These are phyloP conservation scores for Aspiorhynchus laticeps DNA, from an alignment of 2,113 vertebrate genomes.

Conservation along the genomic window DNA sequence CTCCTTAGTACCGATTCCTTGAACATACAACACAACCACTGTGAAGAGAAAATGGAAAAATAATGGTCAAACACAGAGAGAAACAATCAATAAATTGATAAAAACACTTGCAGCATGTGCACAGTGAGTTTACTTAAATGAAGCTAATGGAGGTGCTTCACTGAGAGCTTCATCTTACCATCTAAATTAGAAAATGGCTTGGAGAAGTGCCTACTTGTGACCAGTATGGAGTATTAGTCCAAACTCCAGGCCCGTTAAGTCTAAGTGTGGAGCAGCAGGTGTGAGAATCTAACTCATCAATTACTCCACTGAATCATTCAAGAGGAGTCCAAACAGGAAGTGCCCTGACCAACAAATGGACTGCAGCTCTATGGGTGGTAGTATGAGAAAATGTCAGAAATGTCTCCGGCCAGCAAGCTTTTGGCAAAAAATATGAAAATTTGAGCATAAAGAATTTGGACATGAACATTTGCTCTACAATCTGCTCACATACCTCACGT, in stretches of 20 bases:
- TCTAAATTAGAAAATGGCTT: conserved; percentile 31
- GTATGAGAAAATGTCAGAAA: neutral
- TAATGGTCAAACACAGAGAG: conserved; percentile 19
- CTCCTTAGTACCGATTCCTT: conserved; percentile 59
- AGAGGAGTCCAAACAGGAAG: conserved; percentile 12
- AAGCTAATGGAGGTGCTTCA: neutral
- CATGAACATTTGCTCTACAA: neutral
- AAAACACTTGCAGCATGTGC: neutral
- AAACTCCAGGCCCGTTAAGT: neutral
- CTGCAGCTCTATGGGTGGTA: neutral
- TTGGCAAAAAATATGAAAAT: neutral
- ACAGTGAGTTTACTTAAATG: neutral
- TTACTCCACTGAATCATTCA: conserved; percentile 29
- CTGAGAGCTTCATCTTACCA: neutral
- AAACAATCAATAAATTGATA: conserved; percentile 11
- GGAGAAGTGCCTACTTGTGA: conserved; percentile 34
- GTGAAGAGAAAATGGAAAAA: conserved; percentile 12
- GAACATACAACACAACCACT: conserved; percentile 59
- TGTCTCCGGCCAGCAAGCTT: neutral
- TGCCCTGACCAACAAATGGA: conserved; percentile 9
- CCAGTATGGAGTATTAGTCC: conserved; percentile 4
- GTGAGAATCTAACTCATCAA: conserved; percentile 27
- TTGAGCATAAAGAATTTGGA: neutral
- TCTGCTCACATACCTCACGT: neutral
- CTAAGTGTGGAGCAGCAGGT: conserved; percentile 29